phyloP scores from a whole-genome alignment of 2,113 vertebrate species.

The Butastur rufipennis region DNA sequence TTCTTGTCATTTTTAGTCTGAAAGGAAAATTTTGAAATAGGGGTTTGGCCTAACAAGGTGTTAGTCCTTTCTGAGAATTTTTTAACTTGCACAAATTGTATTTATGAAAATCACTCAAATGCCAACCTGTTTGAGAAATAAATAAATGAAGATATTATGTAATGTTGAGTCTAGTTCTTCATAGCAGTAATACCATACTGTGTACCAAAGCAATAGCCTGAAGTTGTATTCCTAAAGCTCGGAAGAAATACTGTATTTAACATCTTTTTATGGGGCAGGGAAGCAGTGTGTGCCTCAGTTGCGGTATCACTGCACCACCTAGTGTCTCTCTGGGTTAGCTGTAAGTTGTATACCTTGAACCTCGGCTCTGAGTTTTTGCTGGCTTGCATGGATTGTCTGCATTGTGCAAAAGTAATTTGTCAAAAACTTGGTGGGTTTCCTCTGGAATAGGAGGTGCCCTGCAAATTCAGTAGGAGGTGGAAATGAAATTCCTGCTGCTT shows the following conservation, averaged over 20 bases:
- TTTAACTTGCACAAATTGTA: background rate
- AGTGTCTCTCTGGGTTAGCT: background rate
- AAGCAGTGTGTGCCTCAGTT: fast-evolving
- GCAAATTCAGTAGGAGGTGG: background rate
- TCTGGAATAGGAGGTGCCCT: background rate
- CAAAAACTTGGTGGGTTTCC: background rate
- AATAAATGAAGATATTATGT: background rate
- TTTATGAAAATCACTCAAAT: background rate
- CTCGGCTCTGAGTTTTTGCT: background rate
- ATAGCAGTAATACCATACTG: background rate
- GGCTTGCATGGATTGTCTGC: background rate
- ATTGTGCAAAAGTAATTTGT: background rate
- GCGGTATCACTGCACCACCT: slow-evolving; percentile 47
- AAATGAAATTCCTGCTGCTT: background rate
- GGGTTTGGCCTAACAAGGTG: background rate
- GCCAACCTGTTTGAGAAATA: background rate
- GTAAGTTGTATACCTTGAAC: background rate
- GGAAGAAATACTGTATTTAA: background rate
- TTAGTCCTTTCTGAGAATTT: background rate
- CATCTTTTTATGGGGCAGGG: fast-evolving
- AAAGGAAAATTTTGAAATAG: background rate
- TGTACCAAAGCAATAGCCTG: background rate
- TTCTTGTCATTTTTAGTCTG: background rate
- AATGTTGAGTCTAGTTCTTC: background rate
- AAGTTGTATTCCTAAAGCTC: background rate